These are phyloP conservation scores for Bettongia penicillata DNA, from an alignment of 2,113 vertebrate species.

Conservation along the genomic window DNA sequence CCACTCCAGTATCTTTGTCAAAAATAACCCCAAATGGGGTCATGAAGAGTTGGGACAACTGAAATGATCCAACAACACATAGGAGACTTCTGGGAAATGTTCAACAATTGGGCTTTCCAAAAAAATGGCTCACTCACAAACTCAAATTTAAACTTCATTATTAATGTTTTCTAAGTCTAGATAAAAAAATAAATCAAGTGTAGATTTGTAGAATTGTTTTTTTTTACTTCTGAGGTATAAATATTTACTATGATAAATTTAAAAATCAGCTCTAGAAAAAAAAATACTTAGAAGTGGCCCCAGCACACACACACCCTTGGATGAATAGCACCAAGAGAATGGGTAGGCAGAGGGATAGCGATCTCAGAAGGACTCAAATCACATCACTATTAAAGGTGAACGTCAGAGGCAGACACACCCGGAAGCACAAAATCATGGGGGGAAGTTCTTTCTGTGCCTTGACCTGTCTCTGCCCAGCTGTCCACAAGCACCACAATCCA, in stretches of 20 bases:
- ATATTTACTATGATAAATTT: background rate
- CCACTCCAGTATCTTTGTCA: background rate
- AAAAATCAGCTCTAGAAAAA: background rate
- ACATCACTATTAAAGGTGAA: background rate
- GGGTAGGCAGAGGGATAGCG: background rate
- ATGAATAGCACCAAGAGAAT: background rate
- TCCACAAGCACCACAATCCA: background rate
- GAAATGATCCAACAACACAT: background rate
- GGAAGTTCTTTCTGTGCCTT: background rate
- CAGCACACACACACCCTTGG: background rate
- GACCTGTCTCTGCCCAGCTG: background rate
- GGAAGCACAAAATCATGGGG: background rate
- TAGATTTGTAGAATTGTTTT: background rate
- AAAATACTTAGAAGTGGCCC: background rate
- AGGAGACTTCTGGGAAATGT: background rate
- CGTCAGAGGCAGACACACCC: background rate
- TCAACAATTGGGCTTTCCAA: background rate
- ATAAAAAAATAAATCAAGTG: background rate
- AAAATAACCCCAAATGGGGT: background rate
- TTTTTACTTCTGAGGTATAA: background rate
- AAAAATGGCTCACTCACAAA: background rate
- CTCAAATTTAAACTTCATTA: background rate
- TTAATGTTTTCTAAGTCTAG: background rate
- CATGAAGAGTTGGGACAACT: background rate
- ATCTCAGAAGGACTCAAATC: background rate